Conservation (phyloP, 2,797 vertebrate genomes). For the Hemitrygon akajei region DNA sequence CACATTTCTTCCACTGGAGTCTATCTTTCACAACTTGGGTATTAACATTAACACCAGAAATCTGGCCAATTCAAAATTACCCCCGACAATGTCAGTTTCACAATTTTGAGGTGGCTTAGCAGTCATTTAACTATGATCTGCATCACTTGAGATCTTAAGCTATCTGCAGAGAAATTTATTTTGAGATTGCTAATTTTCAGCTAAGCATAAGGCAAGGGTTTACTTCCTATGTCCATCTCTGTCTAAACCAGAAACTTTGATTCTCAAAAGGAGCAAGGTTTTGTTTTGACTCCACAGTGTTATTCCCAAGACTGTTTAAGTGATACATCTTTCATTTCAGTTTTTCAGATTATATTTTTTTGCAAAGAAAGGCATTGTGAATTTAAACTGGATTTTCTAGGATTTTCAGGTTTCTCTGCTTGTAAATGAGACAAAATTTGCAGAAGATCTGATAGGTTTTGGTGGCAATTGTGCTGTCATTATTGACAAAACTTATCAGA, state of each 20-base stretch:
- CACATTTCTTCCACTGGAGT: neutral
- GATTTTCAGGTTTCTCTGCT: neutral
- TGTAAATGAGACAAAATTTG: neutral
- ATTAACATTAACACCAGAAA: neutral
- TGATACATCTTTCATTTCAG: neutral
- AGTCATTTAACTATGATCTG: neutral
- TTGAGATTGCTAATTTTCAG: neutral
- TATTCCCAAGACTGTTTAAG: neutral
- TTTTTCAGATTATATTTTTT: neutral
- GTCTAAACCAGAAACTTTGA: neutral
- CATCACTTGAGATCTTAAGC: neutral
- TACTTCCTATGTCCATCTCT: neutral
- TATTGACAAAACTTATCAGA: neutral
- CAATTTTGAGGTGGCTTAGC: constrained; percentile 1
- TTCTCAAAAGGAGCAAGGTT: neutral
- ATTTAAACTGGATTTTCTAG: neutral
- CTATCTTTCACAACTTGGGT: neutral
- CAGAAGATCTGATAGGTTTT: neutral
- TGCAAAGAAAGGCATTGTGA: neutral
- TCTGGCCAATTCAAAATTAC: constrained; percentile 16
- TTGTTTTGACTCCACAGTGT: neutral
- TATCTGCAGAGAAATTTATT: neutral
- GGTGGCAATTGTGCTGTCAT: neutral
- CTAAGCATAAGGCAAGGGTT: neutral
- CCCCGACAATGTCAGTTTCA: neutral